phyloP scores from a whole-genome alignment of 2,113 vertebrate genomes.

The Zingel zingel region DNA sequence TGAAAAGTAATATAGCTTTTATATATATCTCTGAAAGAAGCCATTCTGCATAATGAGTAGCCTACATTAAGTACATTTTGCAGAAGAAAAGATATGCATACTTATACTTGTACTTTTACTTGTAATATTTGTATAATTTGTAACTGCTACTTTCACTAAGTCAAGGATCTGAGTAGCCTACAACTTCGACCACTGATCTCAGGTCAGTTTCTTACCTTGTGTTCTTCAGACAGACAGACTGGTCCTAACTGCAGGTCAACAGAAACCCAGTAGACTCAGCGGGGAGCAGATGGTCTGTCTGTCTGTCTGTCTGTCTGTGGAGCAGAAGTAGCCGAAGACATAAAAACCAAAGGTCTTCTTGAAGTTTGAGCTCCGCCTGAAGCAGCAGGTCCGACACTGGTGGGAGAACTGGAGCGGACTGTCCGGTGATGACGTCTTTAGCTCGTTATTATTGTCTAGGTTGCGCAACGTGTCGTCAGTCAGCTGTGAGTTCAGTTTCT shows the following conservation, averaged over 20 bases:
- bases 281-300: background rate
- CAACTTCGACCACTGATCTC: background rate
- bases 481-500: conserved; percentile 33
- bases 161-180: background rate
- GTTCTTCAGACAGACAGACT: background rate
- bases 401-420: conserved; percentile 36
- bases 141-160: background rate
- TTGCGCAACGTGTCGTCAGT: conserved; percentile 71
- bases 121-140: too few relatives aligned
- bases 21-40: too few relatives aligned
- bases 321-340: background rate
- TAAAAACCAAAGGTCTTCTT: background rate
- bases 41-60: too few relatives aligned
- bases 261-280: background rate
- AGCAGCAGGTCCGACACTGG: conserved; percentile 31
- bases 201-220: conserved; percentile 49
- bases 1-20: too few relatives aligned
- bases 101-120: too few relatives aligned
- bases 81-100: too few relatives aligned
- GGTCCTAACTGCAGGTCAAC: conserved; percentile 11
- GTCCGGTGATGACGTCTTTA: conserved; percentile 50
- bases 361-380: background rate
- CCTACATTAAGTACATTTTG: too few relatives aligned
- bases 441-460: conserved; percentile 29
- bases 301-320: background rate